Conservation (phyloP, 1,140 invertebrate genomes). For the Eriocheir sinensis region DNA sequence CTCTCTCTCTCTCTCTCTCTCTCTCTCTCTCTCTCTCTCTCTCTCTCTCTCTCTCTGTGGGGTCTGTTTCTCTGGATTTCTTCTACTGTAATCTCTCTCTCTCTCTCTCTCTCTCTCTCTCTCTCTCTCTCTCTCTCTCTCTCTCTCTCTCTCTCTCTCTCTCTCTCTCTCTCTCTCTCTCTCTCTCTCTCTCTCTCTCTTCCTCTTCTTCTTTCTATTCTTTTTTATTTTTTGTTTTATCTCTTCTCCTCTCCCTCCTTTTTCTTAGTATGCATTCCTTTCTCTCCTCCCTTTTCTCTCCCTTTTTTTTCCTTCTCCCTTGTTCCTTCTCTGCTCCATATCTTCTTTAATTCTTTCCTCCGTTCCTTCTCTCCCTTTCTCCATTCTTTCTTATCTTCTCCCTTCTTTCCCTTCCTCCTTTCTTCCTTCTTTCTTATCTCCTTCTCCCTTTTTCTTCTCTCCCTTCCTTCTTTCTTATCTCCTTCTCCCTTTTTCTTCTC, state of each 20-base stretch:
- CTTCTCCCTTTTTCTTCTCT: neutral
- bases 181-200: neutral
- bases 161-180: slow-evolving; percentile 24
- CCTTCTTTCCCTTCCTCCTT: neutral
- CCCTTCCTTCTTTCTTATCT: neutral
- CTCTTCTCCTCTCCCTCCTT: neutral
- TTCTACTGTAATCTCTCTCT: no score
- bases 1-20: no score
- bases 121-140: neutral
- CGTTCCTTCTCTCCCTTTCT: neutral
- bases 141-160: neutral
- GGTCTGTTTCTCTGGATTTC: no score
- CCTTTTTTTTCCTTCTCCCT: no score
- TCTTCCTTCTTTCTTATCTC: neutral
- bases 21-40: no score
- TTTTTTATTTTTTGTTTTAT: neutral
- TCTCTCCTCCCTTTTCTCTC: neutral
- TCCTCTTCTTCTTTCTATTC: neutral
- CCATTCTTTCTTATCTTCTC: neutral
- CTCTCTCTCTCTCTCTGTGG: no score
- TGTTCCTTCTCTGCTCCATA: neutral
- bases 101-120: neutral
- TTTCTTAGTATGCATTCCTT: neutral
- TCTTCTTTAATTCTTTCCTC: neutral
- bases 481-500: neutral